Percentiles rank a stretch among this genome's conserved stretches.
Conservation (phyloP, 2,113 vertebrate species). For the Struthio camelus region DNA sequence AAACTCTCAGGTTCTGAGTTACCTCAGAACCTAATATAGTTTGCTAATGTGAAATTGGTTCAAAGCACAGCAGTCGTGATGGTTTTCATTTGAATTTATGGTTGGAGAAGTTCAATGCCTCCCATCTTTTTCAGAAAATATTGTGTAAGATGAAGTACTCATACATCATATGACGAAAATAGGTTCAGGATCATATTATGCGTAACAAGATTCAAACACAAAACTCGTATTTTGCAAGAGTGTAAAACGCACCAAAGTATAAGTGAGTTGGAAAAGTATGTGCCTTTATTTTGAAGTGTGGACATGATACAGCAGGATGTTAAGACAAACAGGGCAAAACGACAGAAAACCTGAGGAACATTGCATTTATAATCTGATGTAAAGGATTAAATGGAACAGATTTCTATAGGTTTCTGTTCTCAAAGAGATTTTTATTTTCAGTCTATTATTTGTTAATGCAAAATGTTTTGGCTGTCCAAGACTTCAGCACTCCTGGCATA, state of each 20-base stretch:
- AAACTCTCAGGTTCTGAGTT: background rate
- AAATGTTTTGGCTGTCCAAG: background rate
- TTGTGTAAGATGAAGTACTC: background rate
- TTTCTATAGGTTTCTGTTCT: background rate
- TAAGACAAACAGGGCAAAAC: background rate
- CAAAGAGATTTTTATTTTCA: background rate
- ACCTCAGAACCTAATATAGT: background rate
- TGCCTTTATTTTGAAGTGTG: background rate
- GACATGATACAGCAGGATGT: accelerated
- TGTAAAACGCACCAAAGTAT: background rate
- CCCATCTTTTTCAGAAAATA: background rate
- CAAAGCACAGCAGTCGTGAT: background rate
- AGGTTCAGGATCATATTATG: background rate
- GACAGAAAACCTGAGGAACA: background rate
- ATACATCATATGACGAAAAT: background rate
- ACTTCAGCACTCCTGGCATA: background rate
- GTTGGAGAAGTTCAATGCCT: background rate
- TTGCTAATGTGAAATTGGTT: background rate
- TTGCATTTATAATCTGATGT: background rate
- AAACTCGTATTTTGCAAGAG: background rate
- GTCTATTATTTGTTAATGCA: background rate
- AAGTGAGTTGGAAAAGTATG: background rate
- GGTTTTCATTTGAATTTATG: background rate
- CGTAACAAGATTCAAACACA: background rate
- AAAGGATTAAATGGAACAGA: background rate